These are phyloP conservation scores for Heteromyza rotundicornis DNA, from an alignment of 2,888 invertebrate genomes.

Conservation along the genomic window DNA sequence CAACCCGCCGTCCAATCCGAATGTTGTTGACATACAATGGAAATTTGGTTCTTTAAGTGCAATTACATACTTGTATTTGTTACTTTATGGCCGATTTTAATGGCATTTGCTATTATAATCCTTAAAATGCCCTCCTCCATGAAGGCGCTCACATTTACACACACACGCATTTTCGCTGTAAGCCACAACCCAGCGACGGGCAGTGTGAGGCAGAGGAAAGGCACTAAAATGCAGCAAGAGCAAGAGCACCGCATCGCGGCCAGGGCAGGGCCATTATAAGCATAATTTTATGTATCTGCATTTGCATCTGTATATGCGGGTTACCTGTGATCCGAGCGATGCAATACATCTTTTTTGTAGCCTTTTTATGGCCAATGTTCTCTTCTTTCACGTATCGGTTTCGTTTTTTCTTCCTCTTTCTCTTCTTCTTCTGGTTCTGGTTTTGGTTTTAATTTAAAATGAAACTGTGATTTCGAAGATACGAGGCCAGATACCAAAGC, in stretches of 20 bases:
- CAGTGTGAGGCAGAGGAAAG: no score
- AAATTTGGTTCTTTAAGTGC: no score
- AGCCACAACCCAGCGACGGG: no score
- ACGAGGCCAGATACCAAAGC: slow-evolving; percentile 33
- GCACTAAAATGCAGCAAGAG: no score
- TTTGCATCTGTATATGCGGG: slow-evolving; percentile 8
- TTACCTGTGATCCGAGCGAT: slow-evolving; percentile 44
- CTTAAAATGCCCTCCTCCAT: no score
- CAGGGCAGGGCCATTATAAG: slow-evolving; percentile 41
- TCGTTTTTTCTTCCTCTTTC: slow-evolving; percentile 7
- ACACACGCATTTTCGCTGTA: no score
- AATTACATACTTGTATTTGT: no score
- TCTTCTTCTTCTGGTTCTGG: slow-evolving; percentile 28
- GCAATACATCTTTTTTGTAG: slow-evolving; percentile 60
- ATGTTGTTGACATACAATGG: no score
- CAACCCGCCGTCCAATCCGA: no score
- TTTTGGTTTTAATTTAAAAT: slow-evolving; percentile 50
- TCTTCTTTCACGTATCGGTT: slow-evolving; percentile 30
- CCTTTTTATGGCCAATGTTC: slow-evolving; percentile 50
- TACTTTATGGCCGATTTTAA: no score
- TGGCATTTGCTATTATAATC: no score
- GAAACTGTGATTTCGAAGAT: slow-evolving; percentile 51
- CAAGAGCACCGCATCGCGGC: not conserved
- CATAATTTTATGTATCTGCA: slow-evolving; percentile 39
- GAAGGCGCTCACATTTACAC: no score